A percentile compares a stretch with the other conserved stretches of the same genome.
Conservation (phyloP, 2,113 vertebrate genomes). For the Aspiorhynchus laticeps region DNA sequence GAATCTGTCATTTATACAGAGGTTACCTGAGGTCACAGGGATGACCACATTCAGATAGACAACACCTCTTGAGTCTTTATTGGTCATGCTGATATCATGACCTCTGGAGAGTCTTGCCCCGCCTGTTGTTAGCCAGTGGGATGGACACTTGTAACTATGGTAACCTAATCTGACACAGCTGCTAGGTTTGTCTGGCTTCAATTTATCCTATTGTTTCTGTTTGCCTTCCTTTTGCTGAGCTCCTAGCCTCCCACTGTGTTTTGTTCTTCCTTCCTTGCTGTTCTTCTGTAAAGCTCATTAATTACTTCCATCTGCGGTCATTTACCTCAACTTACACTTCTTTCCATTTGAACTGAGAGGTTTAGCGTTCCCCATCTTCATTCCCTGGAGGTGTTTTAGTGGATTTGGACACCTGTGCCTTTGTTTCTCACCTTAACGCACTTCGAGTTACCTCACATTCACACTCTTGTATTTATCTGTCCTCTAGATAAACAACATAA, state of each 20-base stretch:
- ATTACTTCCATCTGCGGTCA: not conserved
- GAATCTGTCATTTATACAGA: not conserved
- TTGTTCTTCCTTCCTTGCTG: not conserved
- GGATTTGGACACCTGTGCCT: constrained; percentile 9
- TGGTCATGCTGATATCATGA: not conserved
- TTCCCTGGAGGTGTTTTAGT: not conserved
- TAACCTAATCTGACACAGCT: constrained; percentile 41
- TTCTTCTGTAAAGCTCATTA: constrained; percentile 2
- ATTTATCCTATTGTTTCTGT: constrained; percentile 19
- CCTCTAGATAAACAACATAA: constrained; percentile 22
- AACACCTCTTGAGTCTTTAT: not conserved
- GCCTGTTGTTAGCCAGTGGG: constrained; percentile 1
- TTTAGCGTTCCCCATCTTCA: not conserved
- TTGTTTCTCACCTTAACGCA: not conserved
- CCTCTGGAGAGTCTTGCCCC: constrained; percentile 8
- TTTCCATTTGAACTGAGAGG: not conserved
- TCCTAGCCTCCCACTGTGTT: not conserved
- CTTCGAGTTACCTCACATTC: not conserved
- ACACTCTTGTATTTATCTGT: not conserved
- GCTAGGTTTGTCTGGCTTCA: not conserved
- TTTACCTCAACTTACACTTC: constrained; percentile 30
- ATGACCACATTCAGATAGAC: not conserved
- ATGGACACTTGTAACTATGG: constrained; percentile 12
- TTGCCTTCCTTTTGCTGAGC: not conserved
- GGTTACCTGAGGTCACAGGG: not conserved